These are phyloP conservation scores for Dryobates pubescens DNA, from an alignment of 2,797 vertebrate species.

Conservation along the genomic window DNA sequence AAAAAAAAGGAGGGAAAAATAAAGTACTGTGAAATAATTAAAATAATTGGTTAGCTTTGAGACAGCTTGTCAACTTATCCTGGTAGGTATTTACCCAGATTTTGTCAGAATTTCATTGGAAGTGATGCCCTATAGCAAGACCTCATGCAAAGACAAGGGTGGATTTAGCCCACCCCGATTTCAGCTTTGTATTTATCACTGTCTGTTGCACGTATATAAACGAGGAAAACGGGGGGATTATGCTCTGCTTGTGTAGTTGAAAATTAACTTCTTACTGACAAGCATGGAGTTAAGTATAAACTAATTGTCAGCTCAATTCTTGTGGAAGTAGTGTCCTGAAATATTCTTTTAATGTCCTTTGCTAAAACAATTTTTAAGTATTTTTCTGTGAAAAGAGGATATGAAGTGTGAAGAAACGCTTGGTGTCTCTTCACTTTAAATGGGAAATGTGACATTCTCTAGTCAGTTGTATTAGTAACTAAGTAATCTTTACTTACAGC, in stretches of 20 bases:
- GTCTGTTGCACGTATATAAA: not conserved
- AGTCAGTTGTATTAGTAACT: not conserved
- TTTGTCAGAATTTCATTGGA: not conserved
- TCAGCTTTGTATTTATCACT: not conserved
- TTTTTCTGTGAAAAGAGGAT: not conserved
- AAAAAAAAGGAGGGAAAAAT: not conserved
- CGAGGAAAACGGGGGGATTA: not conserved
- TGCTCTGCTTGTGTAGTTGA: slow-evolving; percentile 59
- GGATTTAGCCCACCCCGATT: not conserved
- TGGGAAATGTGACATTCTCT: not conserved
- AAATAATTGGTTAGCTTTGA: not conserved
- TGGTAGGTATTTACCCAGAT: slow-evolving; percentile 63
- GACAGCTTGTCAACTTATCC: not conserved
- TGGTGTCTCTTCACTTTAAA: not conserved
- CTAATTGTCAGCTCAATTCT: slow-evolving; percentile 50
- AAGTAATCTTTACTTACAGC: slow-evolving; percentile 25
- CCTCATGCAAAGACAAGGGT: not conserved
- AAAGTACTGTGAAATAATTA: not conserved
- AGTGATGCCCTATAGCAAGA: not conserved
- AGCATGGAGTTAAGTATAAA: slow-evolving; percentile 76
- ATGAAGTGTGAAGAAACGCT: not conserved
- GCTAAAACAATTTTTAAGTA: too few relatives aligned
- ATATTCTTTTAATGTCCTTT: not conserved
- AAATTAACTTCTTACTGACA: slow-evolving; percentile 76
- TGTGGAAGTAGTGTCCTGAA: not conserved